These are phyloP conservation scores for Phaetusa simplex DNA, from an alignment of 2,113 vertebrate species.

Conservation along the genomic window DNA sequence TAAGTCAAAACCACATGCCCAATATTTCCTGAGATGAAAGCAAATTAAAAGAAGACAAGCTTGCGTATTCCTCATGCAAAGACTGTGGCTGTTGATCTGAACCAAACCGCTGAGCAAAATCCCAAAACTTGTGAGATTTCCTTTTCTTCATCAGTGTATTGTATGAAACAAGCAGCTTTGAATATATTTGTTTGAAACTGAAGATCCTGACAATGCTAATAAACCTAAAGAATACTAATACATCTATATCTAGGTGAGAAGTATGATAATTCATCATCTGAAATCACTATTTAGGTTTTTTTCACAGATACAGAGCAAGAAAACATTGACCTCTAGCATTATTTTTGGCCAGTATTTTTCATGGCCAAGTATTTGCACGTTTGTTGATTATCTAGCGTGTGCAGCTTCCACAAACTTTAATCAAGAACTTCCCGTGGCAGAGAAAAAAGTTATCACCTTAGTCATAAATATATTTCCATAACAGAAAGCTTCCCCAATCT, in stretches of 20 bases:
- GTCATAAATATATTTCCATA: background rate
- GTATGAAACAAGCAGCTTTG: background rate
- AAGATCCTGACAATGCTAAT: background rate
- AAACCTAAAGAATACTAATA: background rate
- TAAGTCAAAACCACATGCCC: background rate
- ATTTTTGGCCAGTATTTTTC: background rate
- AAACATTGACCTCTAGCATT: background rate
- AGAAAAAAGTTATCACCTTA: background rate
- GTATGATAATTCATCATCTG: background rate
- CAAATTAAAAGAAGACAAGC: background rate
- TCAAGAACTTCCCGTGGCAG: background rate
- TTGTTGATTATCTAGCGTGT: background rate
- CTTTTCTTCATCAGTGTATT: background rate
- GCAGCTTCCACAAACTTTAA: background rate
- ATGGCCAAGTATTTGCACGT: background rate
- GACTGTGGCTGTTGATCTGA: background rate
- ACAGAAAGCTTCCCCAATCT: background rate
- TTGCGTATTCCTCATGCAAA: background rate
- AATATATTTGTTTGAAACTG: background rate
- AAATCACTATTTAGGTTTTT: background rate
- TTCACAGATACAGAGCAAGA: background rate
- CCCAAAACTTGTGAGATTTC: background rate
- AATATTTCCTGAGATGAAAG: background rate
- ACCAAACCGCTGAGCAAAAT: background rate
- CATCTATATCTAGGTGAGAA: background rate